Conservation (phyloP, 30 jellyfish, hydroid and myxozoan genomes). For the Pelagia noctiluca region DNA sequence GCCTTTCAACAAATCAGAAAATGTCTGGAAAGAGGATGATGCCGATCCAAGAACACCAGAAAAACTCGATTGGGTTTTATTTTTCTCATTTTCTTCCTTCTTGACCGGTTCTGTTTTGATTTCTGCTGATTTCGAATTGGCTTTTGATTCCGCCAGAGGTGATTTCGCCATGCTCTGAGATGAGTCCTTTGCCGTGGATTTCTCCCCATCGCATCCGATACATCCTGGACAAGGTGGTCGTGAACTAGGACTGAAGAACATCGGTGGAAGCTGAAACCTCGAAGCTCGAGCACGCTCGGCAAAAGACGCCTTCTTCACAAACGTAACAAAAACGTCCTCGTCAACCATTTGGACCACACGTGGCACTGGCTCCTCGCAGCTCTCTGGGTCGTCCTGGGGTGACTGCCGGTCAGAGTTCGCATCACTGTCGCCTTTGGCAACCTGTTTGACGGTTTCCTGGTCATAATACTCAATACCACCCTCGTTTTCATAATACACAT, state of each 20-base stretch:
- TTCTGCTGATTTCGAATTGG: neutral
- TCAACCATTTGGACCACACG: conserved; percentile 76
- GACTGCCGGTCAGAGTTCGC: conserved; percentile 53
- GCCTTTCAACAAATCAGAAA: conserved; percentile 49
- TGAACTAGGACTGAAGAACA: conserved; percentile 66
- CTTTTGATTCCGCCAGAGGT: neutral
- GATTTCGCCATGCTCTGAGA: neutral
- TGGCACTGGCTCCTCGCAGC: conserved; percentile 51
- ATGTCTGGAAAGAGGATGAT: conserved; percentile 20
- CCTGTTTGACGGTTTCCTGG: conserved; percentile 31
- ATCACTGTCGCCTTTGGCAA: conserved; percentile 63
- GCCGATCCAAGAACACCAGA: conserved; percentile 5
- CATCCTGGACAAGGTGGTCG: conserved; percentile 72
- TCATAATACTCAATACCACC: conserved; percentile 58
- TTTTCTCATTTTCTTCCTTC: neutral
- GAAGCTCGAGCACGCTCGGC: conserved; percentile 83
- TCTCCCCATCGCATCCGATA: conserved; percentile 39
- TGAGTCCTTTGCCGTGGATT: neutral
- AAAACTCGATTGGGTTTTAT: neutral
- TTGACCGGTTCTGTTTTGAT: neutral
- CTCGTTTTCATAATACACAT: conserved; percentile 38
- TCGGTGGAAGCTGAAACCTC: conserved; percentile 80
- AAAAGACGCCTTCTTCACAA: conserved; percentile 71
- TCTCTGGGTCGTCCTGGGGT: conserved; percentile 26
- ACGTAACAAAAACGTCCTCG: conserved; percentile 79